Base-by-base conservation (phyloP, 2,888 invertebrate genomes). In the Mythimna pallens region DNA sequence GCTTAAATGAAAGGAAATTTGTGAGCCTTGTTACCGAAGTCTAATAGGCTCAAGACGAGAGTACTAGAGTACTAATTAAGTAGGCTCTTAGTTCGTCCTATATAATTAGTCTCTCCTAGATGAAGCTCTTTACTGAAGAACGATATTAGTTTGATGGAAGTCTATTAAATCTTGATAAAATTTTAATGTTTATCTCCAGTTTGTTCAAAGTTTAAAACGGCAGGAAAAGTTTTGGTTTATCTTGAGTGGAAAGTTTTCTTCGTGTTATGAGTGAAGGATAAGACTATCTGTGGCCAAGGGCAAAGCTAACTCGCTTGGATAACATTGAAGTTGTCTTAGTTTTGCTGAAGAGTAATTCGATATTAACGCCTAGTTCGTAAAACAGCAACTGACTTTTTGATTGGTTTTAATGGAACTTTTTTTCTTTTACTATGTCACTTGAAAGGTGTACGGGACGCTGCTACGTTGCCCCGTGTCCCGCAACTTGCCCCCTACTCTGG, bases 181-280 rank as follows among this genome's bases (percentile, higher is more conserved):
- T 80, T 75, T 76, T 81, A 76, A 67, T 54, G 69, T 76, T 62
- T 62, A 81, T 52, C 50, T 36, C 20, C 34, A 76, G 55, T 66
- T 80, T 62, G 61, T 76, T 22, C 22, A 57, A 76, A 67, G 57
- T 81, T 77, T 66, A 76, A 66, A 77, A 66, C 10, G 22, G 30
- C 67, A 62, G 52, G 40, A 43, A 62, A 62, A 66, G 62, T 81
- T 81, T 63, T 22, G 12, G 47, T 77, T 63, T 54, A 76, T 81
- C 17, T 61, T 64, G 78, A 78, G 78, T 59, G 54, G 8, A 68
- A 78, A 78, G 77, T 78, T 77, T 75, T 57, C 34, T 43, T 58
- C 47, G 62, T 62, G 52, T 40, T 54, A 63, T 47, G 25, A 54
- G 52, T 34, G 63, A 8, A 40, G 55, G 22, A 47, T 30, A 7